phyloP scores from a whole-genome alignment of 2,888 invertebrate genomes.

The Dioctria linearis region DNA sequence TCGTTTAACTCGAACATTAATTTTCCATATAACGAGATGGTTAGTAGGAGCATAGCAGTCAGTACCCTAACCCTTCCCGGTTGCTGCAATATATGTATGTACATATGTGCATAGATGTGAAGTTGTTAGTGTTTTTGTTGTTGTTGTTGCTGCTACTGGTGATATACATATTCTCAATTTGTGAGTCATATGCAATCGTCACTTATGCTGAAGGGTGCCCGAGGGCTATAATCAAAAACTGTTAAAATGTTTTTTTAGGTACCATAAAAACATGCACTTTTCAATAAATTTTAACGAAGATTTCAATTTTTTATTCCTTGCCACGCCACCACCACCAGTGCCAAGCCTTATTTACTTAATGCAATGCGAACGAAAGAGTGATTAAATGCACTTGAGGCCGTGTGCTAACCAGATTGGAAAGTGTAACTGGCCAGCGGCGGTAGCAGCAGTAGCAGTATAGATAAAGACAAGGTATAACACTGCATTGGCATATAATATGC shows the following conservation, averaged over 20 bases:
- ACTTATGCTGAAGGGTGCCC: constrained; percentile 14
- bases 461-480: neutral
- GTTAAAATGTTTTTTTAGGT: constrained; percentile 34
- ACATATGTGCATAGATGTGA: neutral
- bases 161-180: neutral
- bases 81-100: neutral
- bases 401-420: neutral
- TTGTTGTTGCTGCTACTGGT: neutral
- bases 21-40: constrained; percentile 49
- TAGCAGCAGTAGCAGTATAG: neutral
- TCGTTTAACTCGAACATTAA: constrained; percentile 48
- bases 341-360: constrained; percentile 28
- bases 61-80: neutral
- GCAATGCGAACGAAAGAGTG: constrained; percentile 9
- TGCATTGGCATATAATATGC: neutral
- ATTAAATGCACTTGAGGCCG: constrained; percentile 28
- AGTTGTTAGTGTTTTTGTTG: neutral
- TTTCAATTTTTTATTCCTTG: constrained; percentile 8
- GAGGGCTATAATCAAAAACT: constrained; percentile 40
- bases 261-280: constrained; percentile 41
- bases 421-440: neutral
- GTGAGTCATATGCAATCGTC: constrained; percentile 1
- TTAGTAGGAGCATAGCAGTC: neutral
- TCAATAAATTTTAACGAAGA: constrained; percentile 48
- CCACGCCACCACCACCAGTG: neutral